These are phyloP conservation scores for Aegypius monachus DNA, from an alignment of 2,113 vertebrate species.

Conservation along the genomic window DNA sequence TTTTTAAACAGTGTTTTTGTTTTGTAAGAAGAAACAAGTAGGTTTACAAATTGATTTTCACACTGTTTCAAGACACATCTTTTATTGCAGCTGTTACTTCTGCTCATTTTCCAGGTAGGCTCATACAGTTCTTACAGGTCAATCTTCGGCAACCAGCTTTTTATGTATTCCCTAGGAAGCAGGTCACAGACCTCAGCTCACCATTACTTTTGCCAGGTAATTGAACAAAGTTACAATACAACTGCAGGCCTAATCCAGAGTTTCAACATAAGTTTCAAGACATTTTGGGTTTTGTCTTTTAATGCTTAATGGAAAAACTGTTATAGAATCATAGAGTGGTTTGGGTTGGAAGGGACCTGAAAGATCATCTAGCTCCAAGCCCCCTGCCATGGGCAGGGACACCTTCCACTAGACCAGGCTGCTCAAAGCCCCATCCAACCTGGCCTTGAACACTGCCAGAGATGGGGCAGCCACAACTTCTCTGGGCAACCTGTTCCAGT, in stretches of 20 bases:
- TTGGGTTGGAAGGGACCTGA: too few species aligned
- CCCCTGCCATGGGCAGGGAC: too few species aligned
- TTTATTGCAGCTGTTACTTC: not conserved
- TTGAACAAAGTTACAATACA: not conserved
- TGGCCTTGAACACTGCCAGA: not conserved
- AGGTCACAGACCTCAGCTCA: not conserved
- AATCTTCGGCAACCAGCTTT: not conserved
- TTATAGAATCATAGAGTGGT: too few species aligned
- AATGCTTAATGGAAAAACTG: not conserved
- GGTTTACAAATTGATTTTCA: not conserved
- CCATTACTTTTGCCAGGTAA: not conserved
- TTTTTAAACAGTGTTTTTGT: not conserved
- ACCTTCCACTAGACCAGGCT: not conserved
- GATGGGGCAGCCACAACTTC: not conserved
- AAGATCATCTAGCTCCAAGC: too few species aligned
- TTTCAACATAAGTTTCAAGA: rapidly evolving
- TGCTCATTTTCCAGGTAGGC: not conserved
- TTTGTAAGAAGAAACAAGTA: not conserved
- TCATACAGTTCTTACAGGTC: not conserved
- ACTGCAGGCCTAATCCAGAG: not conserved
- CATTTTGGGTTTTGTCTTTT: not conserved
- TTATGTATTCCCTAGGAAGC: not conserved
- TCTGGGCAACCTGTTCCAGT: not conserved
- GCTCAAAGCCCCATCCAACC: not conserved
- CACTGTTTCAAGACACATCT: not conserved